Conservation (phyloP, 2,113 vertebrate species). For the Naja naja region DNA sequence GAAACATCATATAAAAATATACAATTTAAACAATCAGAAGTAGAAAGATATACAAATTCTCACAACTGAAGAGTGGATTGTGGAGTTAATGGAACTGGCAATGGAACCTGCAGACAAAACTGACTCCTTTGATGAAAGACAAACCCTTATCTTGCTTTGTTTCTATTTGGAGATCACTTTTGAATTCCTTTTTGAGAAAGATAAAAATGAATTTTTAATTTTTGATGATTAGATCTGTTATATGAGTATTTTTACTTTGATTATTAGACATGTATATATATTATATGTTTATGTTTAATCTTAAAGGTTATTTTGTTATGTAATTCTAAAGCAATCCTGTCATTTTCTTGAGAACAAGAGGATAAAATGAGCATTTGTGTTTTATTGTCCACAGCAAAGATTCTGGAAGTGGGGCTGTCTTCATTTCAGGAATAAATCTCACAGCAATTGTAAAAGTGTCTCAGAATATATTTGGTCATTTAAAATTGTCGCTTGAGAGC, state of each 20-base stretch:
- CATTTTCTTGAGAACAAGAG: background rate
- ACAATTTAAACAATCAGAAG: too few species aligned
- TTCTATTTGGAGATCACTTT: too few species aligned
- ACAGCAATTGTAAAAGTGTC: slow-evolving; percentile 43
- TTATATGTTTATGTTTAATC: background rate
- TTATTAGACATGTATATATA: background rate
- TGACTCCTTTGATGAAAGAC: too few species aligned
- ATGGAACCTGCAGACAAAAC: too few species aligned
- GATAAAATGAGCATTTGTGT: slow-evolving; percentile 14
- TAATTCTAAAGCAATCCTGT: background rate
- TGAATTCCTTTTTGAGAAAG: too few species aligned
- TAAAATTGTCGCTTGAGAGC: slow-evolving; percentile 52
- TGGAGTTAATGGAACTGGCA: too few species aligned
- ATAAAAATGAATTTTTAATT: too few species aligned
- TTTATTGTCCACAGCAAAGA: slow-evolving; percentile 60
- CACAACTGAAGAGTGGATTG: too few species aligned
- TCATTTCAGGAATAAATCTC: slow-evolving; percentile 66
- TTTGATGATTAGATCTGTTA: too few species aligned
- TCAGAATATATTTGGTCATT: slow-evolving; percentile 28
- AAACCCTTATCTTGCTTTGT: too few species aligned
- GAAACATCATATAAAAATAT: too few species aligned
- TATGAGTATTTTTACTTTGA: background rate
- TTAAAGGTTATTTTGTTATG: background rate
- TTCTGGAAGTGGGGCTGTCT: slow-evolving; percentile 53
- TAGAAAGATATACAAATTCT: too few species aligned